A percentile compares a stretch with the other conserved stretches of the same genome.
phyloP scores from a whole-genome alignment of 92 coral and sea anemone genomes.

The Paramuricea clavata region DNA sequence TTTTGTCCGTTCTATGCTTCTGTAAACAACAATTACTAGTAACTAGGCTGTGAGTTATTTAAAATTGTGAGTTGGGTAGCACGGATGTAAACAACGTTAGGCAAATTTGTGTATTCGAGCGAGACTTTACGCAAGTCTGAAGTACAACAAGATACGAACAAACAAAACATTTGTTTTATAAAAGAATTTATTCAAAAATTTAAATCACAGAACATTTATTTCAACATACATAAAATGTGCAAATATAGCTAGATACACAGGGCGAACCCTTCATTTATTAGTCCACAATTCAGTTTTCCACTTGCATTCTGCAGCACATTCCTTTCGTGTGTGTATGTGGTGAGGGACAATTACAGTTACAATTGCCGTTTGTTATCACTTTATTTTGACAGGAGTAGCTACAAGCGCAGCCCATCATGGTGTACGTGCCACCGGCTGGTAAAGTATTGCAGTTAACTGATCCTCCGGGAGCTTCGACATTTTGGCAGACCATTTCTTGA shows the following conservation, averaged over 20 bases:
- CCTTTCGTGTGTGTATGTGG: constrained; percentile 17
- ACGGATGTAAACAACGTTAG: too few relatives aligned
- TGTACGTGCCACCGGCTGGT: neutral
- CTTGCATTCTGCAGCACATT: constrained; percentile 21
- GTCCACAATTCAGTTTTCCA: neutral
- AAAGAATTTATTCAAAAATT: constrained; percentile 34
- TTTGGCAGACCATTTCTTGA: constrained; percentile 11
- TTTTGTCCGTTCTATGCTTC: too few relatives aligned
- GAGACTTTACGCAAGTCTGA: too few relatives aligned
- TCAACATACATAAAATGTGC: constrained; percentile 36
- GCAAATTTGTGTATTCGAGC: too few relatives aligned
- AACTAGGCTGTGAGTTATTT: too few relatives aligned
- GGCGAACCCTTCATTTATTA: neutral
- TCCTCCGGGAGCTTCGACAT: constrained; percentile 9
- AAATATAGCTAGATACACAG: constrained; percentile 24
- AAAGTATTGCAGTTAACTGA: neutral
- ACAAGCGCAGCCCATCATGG: constrained; percentile 40
- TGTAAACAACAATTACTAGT: too few relatives aligned
- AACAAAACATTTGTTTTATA: neutral
- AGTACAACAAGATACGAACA: neutral
- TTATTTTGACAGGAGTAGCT: constrained; percentile 19
- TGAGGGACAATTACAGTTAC: constrained; percentile 2
- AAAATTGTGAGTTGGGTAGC: too few relatives aligned
- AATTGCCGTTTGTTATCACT: neutral
- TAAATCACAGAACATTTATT: constrained; percentile 31